Percentiles rank a stretch among this genome's conserved stretches.
These are phyloP conservation scores for Magallana angulata DNA, from an alignment of 1,140 invertebrate genomes.

Conservation along the genomic window DNA sequence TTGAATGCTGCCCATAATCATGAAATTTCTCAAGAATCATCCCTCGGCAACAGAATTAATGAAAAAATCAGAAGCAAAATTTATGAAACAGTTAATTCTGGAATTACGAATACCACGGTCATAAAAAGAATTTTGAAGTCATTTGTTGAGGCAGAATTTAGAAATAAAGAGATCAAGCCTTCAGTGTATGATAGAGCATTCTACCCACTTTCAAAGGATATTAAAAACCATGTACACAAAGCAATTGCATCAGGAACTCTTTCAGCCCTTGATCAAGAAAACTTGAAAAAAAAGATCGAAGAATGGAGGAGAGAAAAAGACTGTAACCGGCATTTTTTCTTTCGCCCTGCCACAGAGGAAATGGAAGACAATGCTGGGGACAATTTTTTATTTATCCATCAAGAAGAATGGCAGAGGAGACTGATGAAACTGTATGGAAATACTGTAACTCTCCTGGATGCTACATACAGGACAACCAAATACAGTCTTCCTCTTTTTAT, in stretches of 20 bases:
- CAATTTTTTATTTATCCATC: constrained; percentile 46
- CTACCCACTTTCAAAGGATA: constrained; percentile 29
- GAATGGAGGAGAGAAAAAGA: constrained; percentile 17
- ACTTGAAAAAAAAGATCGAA: constrained; percentile 45
- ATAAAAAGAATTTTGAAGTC: constrained; percentile 22
- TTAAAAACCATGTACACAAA: constrained; percentile 36
- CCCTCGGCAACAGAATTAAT: neutral
- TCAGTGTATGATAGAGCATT: constrained; percentile 27
- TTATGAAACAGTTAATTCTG: constrained; percentile 7
- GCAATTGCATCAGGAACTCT: neutral
- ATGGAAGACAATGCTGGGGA: neutral
- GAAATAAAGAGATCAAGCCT: neutral
- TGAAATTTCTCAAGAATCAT: neutral
- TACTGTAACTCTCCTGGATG: constrained; percentile 49
- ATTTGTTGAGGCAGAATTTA: constrained; percentile 28
- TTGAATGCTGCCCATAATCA: constrained; percentile 3
- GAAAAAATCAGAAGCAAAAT: constrained; percentile 23
- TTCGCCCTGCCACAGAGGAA: neutral
- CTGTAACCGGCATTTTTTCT: constrained; percentile 7
- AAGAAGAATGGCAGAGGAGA: constrained; percentile 49
- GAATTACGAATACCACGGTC: neutral
- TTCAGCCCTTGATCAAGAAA: constrained; percentile 45
- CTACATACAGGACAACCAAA: constrained; percentile 55
- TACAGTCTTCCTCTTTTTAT: constrained; percentile 56
- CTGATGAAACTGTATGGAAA: constrained; percentile 47